These are phyloP conservation scores for Rhadina sibilatrix DNA, from an alignment of 2,113 vertebrate species.

Conservation along the genomic window DNA sequence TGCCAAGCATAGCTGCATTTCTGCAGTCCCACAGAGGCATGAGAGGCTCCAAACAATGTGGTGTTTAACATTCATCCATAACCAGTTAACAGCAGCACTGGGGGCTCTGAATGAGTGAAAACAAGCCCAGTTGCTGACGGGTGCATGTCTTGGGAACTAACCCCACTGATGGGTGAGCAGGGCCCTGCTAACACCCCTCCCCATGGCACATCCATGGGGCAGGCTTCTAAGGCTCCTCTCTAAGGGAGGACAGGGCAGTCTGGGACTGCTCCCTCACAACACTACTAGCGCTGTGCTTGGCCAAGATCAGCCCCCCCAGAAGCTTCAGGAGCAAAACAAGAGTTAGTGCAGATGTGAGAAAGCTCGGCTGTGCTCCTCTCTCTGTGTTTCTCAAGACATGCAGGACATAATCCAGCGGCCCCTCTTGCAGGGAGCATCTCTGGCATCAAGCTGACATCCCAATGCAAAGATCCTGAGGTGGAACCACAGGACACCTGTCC, in stretches of 20 bases:
- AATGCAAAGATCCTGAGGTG: rapidly evolving
- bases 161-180: background rate
- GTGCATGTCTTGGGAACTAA: background rate
- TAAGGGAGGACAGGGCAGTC: background rate
- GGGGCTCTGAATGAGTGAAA: rapidly evolving
- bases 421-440: background rate
- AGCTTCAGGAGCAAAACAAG: background rate
- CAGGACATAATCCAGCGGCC: background rate
- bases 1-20: background rate
- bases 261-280: background rate
- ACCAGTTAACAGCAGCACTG: background rate
- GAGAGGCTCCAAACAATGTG: rapidly evolving
- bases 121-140: rapidly evolving
- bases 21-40: background rate
- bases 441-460: background rate
- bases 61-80: background rate
- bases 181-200: background rate
- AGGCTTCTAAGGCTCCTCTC: background rate
- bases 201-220: rapidly evolving
- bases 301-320: background rate
- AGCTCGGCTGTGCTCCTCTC: background rate
- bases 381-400: rapidly evolving
- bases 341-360: background rate
- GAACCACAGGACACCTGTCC: too few species aligned
- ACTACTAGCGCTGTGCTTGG: background rate